phyloP scores from a whole-genome alignment of 2,888 invertebrate genomes.

The Hemistola chrysoprasaria region DNA sequence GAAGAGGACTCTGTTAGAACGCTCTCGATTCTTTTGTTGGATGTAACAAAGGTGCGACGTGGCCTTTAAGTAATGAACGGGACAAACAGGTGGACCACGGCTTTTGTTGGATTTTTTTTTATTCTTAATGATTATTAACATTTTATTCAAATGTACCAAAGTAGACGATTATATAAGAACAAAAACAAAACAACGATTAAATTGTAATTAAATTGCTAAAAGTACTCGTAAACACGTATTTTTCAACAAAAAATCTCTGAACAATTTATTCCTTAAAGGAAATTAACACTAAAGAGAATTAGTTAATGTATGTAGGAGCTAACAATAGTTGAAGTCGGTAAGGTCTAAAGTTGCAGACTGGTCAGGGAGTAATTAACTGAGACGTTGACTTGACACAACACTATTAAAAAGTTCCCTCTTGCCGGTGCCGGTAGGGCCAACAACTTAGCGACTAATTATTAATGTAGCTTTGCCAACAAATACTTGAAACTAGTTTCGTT shows the following conservation, averaged over 20 bases:
- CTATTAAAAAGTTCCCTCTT: conserved; percentile 41
- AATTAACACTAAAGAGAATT: conserved; percentile 12
- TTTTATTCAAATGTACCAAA: too few species aligned
- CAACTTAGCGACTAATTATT: not conserved
- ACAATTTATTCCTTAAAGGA: conserved; percentile 5
- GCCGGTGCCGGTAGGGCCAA: conserved; percentile 1
- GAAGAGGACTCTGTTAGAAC: conserved; percentile 13
- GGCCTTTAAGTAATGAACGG: conserved; percentile 15
- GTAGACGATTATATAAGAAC: too few species aligned
- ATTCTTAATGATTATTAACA: too few species aligned
- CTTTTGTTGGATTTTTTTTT: conserved; percentile 1
- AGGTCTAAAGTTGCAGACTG: conserved; percentile 24
- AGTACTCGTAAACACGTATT: too few species aligned
- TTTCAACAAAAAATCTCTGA: too few species aligned
- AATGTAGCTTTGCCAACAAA: too few species aligned
- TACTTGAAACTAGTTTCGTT: too few species aligned
- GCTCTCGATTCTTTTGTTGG: conserved; percentile 16
- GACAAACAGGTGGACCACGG: conserved; percentile 14
- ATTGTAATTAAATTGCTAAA: too few species aligned
- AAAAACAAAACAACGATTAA: too few species aligned
- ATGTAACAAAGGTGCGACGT: conserved; percentile 17
- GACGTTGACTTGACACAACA: conserved; percentile 38
- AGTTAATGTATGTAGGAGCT: not conserved
- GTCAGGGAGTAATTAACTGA: conserved; percentile 40
- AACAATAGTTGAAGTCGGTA: conserved; percentile 12